Base-by-base conservation (phyloP, 1,140 invertebrate genomes). In the Drosophila repletoides region DNA sequence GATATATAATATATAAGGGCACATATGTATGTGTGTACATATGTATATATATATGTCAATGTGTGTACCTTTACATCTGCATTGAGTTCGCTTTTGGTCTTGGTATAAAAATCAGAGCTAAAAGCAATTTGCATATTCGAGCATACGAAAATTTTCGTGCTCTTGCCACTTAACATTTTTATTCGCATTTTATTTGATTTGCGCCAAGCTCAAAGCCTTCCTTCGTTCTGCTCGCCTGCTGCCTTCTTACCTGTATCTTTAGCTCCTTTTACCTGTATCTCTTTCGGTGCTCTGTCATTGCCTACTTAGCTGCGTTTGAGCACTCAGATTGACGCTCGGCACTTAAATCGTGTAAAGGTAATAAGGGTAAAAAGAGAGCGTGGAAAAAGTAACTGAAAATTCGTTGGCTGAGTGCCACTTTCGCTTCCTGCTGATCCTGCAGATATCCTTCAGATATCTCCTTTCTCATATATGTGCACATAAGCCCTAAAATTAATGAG, bases 161-260 rank as follows among this genome's bases (percentile, higher is more conserved):
- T 40, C 31, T 67, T 60, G 63, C 63, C 65, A 46, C 69, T 51
- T 63, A 70, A 59, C 59, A 73, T 83, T 76, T 83, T 81, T 73
- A 73, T 70, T 81, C 49, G 60, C 51, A 41, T 83, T 83, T 76
- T 76, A 83, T 73, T 83, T 83, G 59, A 69, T 81, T 83, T 73
- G 55, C 55, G 68, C 36, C 64, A 38, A 58, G 68, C 60, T 43
- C 53, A 59, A 52, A 67, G 46, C 12, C 38, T 52, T 43, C 21
- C 24, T 24, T 3, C 22, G 3, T 17, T 15, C 9, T 41, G n/a
- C 38, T n/a, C 0, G 14, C 9, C 2, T n/a, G n/a, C 14, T 0
- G 14, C 9, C 2, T n/a, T 19, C 4, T 1, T 14, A 36, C 17
- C 9, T 17, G 26, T 28, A n/a, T n/a, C 12, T 36, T 12, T 36